Evolutionary conservation across 2,797 vertebrate species (phyloP).

Genomic region (Myotis vivesi): DNA sequence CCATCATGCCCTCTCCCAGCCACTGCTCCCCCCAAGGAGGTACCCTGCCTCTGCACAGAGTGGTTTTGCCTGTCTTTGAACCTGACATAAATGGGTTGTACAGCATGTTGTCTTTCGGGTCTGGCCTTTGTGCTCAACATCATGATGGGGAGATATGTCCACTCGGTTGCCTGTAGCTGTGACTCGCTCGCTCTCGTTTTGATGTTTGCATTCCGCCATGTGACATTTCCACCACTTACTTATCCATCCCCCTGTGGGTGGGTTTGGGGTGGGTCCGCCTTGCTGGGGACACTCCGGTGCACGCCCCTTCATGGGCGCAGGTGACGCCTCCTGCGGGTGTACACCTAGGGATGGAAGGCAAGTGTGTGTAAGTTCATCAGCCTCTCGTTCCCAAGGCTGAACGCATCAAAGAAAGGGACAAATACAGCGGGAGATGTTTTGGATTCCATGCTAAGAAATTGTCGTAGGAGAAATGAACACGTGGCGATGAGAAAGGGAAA

Average conservation of each 20-base stretch:
- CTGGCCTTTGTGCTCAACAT: not conserved
- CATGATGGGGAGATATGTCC: not conserved
- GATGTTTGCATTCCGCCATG: not conserved
- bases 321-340: not conserved
- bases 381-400: constrained; percentile 7
- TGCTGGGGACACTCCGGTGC: not conserved
- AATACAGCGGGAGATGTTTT: not conserved
- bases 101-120: not conserved
- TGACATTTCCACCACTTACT: not conserved
- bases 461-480: constrained; percentile 33
- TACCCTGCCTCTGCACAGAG: not conserved
- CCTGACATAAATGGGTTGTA: not conserved
- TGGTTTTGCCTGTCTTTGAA: not conserved
- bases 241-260: no score
- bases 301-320: not conserved
- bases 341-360: not conserved
- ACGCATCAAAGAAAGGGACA: not conserved
- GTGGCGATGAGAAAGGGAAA: not conserved
- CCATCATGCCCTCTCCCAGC: not conserved
- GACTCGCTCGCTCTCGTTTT: not conserved
- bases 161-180: not conserved
- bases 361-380: not conserved
- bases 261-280: not conserved
- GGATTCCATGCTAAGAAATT: constrained; percentile 41
- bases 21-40: not conserved